Base-by-base conservation (phyloP, 2,888 invertebrate species). In the Lochmaea crataegi region DNA sequence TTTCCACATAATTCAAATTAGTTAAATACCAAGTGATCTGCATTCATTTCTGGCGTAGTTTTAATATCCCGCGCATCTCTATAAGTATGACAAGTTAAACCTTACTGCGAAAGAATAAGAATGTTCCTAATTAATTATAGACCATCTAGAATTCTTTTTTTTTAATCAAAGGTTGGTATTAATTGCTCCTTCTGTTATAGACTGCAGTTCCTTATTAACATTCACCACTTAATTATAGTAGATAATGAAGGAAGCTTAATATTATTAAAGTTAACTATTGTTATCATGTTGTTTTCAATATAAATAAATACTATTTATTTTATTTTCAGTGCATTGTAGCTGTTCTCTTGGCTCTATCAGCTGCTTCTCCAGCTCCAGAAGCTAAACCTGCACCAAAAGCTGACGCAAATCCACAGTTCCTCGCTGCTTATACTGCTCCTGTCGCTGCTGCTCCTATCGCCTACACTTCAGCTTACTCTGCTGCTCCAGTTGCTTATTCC, bases 391-490 rank as follows among this genome's bases (percentile, higher is more conserved):
- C 16, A 18, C 57, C 70, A 32, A 70, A 70, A 64, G 22, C 70
- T 38, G 65, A 57, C 32, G 16, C 41, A 0, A 45, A 51, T 5
- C 38, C 65, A n/a, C 32, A 66, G n/a, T 22, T 22, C 7, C 32
- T 68, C 16, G 61, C 68, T 38, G 68, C 60, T 6, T 68, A 68
- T 38, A 48, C 48, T 51, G 60, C 68, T 32, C 68, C 67, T 26
- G 26, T 58, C 7, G 65, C 64, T n/a, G 64, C 64, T 22, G 48
- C 65, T 38, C 58, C 45, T 14, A 14, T 45, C 45, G 45, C 68
- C 10, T 68, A 68, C 26, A 56, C 68, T n/a, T 61, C 68, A n/a
- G 60, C 68, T 2, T 68, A 68, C n/a, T 18, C 68, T 10, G 68
- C 60, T 51, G 67, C 48, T 45, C 68, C 68, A 14, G 14, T 68